These are phyloP conservation scores for Gouania willdenowi DNA, from an alignment of 2,797 vertebrate species.

Conservation along the genomic window DNA sequence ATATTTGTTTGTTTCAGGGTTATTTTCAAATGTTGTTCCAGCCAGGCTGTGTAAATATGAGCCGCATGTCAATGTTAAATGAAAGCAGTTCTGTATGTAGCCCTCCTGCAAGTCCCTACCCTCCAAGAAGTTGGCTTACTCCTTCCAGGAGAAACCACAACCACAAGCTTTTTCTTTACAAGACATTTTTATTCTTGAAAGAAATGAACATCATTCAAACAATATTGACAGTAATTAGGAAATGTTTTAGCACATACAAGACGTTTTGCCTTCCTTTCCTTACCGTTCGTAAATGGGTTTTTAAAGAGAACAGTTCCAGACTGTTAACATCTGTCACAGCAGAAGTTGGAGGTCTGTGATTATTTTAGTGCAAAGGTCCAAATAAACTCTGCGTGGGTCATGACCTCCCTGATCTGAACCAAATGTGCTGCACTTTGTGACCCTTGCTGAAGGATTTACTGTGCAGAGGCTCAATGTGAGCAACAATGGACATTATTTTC, in stretches of 20 bases:
- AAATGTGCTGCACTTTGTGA: slow-evolving; percentile 58
- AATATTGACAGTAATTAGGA: slow-evolving; percentile 36
- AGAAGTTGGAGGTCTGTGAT: slow-evolving; percentile 55
- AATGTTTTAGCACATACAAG: slow-evolving; percentile 31
- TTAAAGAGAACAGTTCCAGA: slow-evolving; percentile 58
- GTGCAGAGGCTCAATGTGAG: slow-evolving; percentile 8
- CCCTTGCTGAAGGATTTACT: slow-evolving; percentile 39
- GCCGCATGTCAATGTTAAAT: slow-evolving; percentile 38
- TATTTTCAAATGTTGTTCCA: slow-evolving; percentile 48
- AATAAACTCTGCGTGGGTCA: slow-evolving; percentile 59
- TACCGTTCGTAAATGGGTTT: slow-evolving; percentile 31
- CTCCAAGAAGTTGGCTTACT: slow-evolving; percentile 40
- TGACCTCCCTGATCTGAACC: slow-evolving; percentile 66
- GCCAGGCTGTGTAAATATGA: slow-evolving; percentile 45
- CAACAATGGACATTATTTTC: slow-evolving; percentile 5
- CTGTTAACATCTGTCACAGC: slow-evolving; percentile 57
- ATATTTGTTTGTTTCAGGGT: slow-evolving; percentile 21
- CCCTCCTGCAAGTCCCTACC: slow-evolving; percentile 51
- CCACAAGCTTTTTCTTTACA: slow-evolving; percentile 15
- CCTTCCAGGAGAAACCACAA: slow-evolving; percentile 41
- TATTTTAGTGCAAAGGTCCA: slow-evolving; percentile 66
- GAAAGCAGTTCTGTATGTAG: slow-evolving; percentile 47
- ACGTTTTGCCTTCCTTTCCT: no score
- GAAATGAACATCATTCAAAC: slow-evolving; percentile 38
- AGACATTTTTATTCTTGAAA: slow-evolving; percentile 23